Percentiles rank a stretch among this genome's conserved stretches.
Evolutionary conservation across 1,140 invertebrate genomes (phyloP).

Genomic region (Saxidomus purpurata): DNA sequence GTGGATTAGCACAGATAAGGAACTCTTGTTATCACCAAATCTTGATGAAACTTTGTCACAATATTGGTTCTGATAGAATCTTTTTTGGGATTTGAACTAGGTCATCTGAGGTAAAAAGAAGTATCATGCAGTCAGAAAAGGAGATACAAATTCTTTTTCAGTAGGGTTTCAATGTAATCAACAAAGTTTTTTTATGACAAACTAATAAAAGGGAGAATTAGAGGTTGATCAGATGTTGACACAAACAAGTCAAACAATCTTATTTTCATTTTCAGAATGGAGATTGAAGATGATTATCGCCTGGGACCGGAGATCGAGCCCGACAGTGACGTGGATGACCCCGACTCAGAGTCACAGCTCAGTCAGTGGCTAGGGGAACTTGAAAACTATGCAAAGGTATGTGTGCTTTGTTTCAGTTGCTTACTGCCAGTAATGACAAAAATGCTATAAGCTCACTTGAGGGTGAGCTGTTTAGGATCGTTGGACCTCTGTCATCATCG

Average conservation of each 20-base stretch:
- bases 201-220: not conserved
- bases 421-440: no score
- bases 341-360: constrained; percentile 53
- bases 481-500: no score
- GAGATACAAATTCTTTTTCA: not conserved
- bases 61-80: no score
- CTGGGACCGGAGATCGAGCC: constrained; percentile 28
- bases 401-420: not conserved
- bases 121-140: not conserved
- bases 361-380: constrained; percentile 62
- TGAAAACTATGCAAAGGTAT: constrained; percentile 64
- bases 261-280: constrained; percentile 43
- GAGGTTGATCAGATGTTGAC: not conserved
- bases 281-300: constrained; percentile 43
- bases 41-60: no score
- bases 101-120: no score
- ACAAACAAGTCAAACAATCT: not conserved
- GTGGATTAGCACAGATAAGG: not conserved
- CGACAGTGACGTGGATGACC: constrained; percentile 57
- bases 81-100: no score
- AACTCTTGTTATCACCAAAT: no score
- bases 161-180: not conserved
- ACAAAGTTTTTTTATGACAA: not conserved
- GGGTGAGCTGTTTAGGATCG: no score
- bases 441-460: no score